Base-by-base conservation (phyloP, 2,113 vertebrate species). In the Brachypteracias leptosomus region DNA sequence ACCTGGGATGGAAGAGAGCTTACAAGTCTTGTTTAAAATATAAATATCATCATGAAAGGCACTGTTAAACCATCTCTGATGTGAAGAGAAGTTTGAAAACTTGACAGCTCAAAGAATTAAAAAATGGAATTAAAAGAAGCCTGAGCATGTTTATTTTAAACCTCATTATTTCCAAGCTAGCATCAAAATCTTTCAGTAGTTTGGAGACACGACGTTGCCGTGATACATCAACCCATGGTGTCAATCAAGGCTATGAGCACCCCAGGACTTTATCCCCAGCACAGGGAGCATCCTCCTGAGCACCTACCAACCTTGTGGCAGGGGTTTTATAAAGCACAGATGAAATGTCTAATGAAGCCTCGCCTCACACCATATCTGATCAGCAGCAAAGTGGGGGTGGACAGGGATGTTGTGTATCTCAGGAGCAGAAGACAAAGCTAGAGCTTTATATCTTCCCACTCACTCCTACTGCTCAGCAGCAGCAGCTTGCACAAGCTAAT, bases 361-460 rank as follows among this genome's bases (percentile, higher is more conserved):
- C 58, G 55, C 57, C 66, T 79, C 58, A 1, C 49, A 52, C 42
- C 52, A 15, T 11, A 22, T 42, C n/a, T 31, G 4, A 9, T 5
- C 55, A 82, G 77, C 2, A 5, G 26, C 46, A 42, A 28, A 6
- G 65, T 1, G 38, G 76, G 85, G 89, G 79, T 7, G 35, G 65
- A 79, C n/a, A 73, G 66, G 52, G 81, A 76, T 40, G 51, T 51
- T 65, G 82, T 46, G 4, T 33, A 73, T 66, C 78, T 63, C 65
- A 8, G 71, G 38, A 80, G 40, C 2, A 78, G 87, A 80, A 95
- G 95, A 94, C 91, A 90, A 92, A 95, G 90, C 91, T 72, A 46
- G 13, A 95, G 87, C 82, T 95, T 79, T 71, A 68, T 62, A 57
- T 36, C 94, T 61, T 93, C 93, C 96, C 96, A 86, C 96, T 85